Evolutionary conservation across 2,797 vertebrate genomes (phyloP).

Genomic region (Semotilus atromaculatus): DNA sequence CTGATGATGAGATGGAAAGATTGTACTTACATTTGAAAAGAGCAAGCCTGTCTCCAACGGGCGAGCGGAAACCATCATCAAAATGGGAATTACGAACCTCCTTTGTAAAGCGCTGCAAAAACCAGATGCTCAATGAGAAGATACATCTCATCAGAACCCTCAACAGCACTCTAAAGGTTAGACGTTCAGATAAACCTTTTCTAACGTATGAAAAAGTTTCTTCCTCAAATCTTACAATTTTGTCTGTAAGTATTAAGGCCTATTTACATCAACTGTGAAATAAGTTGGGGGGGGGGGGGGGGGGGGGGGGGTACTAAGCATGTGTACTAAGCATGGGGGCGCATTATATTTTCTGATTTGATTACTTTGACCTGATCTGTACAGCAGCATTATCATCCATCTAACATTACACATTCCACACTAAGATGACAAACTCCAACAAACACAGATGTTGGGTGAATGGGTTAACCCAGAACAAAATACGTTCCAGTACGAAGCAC

Average conservation of each 20-base stretch:
- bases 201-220: neutral
- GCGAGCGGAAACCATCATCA: conserved; percentile 90
- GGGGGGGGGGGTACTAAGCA: no score
- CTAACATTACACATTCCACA: neutral
- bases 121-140: conserved; percentile 90
- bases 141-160: conserved; percentile 91
- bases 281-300: no score
- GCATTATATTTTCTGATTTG: neutral
- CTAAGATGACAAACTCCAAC: neutral
- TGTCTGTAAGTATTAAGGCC: neutral
- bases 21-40: conserved; percentile 93
- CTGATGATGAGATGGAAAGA: conserved; percentile 93
- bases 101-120: conserved; percentile 94
- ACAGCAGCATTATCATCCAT: neutral
- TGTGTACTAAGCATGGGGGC: neutral
- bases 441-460: neutral
- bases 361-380: neutral
- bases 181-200: neutral
- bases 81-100: conserved; percentile 94
- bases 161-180: conserved; percentile 97
- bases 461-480: neutral
- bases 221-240: neutral
- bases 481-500: neutral
- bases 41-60: conserved; percentile 94
- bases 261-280: neutral